Base-by-base conservation (phyloP, 2,113 vertebrate genomes). In the Gymnarchus niloticus region DNA sequence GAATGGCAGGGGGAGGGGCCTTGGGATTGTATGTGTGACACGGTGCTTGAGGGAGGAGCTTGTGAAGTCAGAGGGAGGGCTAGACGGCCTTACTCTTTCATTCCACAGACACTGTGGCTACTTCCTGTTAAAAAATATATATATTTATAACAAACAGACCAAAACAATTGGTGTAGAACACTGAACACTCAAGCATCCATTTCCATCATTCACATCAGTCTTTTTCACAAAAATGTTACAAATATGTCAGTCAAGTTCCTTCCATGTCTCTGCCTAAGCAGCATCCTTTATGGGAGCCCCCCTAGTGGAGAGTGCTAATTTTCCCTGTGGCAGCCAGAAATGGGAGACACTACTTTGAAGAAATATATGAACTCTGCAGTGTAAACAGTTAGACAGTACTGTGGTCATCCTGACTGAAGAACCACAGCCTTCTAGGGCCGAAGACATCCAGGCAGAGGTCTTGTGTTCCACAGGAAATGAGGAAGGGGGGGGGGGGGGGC, bases 381-480 rank as follows among this genome's bases (percentile, higher is more conserved):
- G 92, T 94, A 93, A 94, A 94, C 93, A 87, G 88, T 88, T 88
- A 77, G 85, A 69, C 83, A 73, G 85, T 80, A 86, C 85, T 86
- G 78, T 78, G 85, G 69, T 77, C 61, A 85, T 57, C 84, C 49
- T 77, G 44, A 84, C 7, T 23, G n/a, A 28, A 46, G 83, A 44
- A 49, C 28, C 54, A 49, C 76, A 80, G 76, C 10, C 88, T 89
- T 81, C 41, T 76, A 1, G 56, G 21, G 28, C 52, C 9, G 28
- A n/a, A 54, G 28, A 54, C 19, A 87, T 76, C 61, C 61, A 73
- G 52, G 78, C 57, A 48, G 49, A 83, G 51, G 65, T 33, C 44
- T 37, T 25, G 25, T 54, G 51, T 82, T 82, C 49, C 49, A 57
- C 54, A 83, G 82, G 56, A 59, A 83, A 59, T 46, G 76, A 78